Percentiles rank a stretch among this genome's conserved stretches.
phyloP scores from a whole-genome alignment of 2,888 invertebrate genomes.

The Acleris literana region DNA sequence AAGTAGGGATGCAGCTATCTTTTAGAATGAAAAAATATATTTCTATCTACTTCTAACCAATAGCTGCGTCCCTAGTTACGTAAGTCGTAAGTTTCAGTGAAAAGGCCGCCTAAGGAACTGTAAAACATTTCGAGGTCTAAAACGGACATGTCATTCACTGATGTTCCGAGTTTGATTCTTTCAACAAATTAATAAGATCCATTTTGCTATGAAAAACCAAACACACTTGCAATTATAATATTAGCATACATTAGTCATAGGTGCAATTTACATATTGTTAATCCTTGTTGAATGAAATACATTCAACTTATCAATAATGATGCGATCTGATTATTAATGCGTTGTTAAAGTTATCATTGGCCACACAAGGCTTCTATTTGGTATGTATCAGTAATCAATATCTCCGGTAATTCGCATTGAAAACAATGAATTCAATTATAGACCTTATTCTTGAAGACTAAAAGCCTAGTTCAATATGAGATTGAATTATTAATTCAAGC shows the following conservation, averaged over 20 bases:
- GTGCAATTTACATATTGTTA: neutral
- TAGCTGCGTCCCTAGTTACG: too few relatives aligned
- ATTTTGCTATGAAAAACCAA: too few relatives aligned
- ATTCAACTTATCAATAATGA: constrained; percentile 12
- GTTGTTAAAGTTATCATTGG: constrained; percentile 38
- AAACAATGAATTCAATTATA: constrained; percentile 23
- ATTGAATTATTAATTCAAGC: constrained; percentile 48
- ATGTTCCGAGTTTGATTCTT: too few relatives aligned
- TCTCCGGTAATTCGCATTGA: constrained; percentile 32
- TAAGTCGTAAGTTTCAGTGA: too few relatives aligned
- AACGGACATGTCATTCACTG: too few relatives aligned
- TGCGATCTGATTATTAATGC: constrained; percentile 18
- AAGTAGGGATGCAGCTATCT: too few relatives aligned
- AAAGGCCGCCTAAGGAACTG: too few relatives aligned
- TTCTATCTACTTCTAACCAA: too few relatives aligned
- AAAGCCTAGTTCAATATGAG: neutral
- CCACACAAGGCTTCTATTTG: constrained; percentile 58
- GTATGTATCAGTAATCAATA: constrained; percentile 47
- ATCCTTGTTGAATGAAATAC: constrained; percentile 2
- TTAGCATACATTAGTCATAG: neutral
- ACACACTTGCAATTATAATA: too few relatives aligned
- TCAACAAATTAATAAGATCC: too few relatives aligned
- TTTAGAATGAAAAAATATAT: too few relatives aligned
- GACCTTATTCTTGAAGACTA: constrained; percentile 5
- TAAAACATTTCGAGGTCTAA: too few relatives aligned